Conservation (phyloP, 2,797 vertebrate species). For the Onychomys leucogaster region DNA sequence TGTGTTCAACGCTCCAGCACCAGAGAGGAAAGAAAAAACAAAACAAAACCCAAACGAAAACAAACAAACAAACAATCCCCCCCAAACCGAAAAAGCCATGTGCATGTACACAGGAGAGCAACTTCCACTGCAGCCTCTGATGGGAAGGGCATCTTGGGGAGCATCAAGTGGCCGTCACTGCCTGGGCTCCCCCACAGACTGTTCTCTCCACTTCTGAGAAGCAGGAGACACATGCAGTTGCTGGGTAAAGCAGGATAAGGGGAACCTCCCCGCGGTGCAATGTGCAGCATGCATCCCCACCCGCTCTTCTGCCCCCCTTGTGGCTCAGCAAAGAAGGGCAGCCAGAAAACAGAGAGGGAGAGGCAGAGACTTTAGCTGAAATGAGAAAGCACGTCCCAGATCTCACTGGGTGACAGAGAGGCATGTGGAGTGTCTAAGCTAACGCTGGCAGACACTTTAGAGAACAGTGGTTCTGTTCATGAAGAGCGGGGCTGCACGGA, state of each 20-base stretch:
- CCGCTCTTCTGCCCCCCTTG: not conserved
- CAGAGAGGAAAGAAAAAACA: not conserved
- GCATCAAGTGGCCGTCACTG: not conserved
- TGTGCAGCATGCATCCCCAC: not conserved
- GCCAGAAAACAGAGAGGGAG: not conserved
- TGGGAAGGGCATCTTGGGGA: not conserved
- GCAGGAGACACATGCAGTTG: not conserved
- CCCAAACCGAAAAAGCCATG: not conserved
- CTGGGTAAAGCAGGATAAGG: not conserved
- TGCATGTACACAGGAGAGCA: not conserved
- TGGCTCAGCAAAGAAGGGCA: not conserved
- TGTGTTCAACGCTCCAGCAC: not conserved
- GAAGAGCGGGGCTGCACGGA: not conserved
- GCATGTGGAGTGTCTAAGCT: not conserved
- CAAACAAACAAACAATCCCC: not conserved
- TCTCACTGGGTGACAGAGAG: not conserved
- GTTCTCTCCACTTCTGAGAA: not conserved
- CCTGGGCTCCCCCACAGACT: not conserved
- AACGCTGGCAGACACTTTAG: not conserved
- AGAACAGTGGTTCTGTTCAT: not conserved
- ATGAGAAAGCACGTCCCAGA: not conserved
- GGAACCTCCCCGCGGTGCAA: not conserved
- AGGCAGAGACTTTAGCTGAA: not conserved
- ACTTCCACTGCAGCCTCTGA: not conserved
- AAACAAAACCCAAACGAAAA: not conserved